These are phyloP conservation scores for Heliconius nattereri DNA, from an alignment of 1,140 invertebrate genomes.

Conservation along the genomic window DNA sequence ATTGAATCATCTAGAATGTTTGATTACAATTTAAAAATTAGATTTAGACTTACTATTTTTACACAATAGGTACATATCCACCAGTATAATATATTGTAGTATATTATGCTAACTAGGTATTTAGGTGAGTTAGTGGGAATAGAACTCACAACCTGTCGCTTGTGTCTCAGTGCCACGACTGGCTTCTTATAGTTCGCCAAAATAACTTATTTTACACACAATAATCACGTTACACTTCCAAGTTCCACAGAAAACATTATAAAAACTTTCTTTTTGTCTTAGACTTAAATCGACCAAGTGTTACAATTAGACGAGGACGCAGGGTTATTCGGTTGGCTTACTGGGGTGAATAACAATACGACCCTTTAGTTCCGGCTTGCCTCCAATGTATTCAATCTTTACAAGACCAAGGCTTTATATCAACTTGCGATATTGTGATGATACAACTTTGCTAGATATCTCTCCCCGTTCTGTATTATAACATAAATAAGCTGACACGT, in stretches of 20 bases:
- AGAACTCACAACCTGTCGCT: background rate
- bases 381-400: conserved; percentile 71
- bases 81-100: background rate
- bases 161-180: too few species aligned
- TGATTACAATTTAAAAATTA: background rate
- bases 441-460: conserved; percentile 50
- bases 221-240: background rate
- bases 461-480: conserved; percentile 43
- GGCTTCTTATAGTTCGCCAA: background rate
- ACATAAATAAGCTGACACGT: conserved; percentile 43
- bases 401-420: conserved; percentile 66
- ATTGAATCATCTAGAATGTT: background rate
- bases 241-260: background rate
- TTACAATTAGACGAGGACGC: conserved; percentile 52
- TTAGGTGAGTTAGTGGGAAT: background rate
- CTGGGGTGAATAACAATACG: conserved; percentile 78
- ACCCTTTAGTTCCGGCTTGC: conserved; percentile 68
- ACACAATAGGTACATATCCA: background rate
- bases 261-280: conserved; percentile 31
- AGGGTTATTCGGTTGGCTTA: conserved; percentile 62
- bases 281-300: conserved; percentile 55
- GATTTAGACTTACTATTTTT: background rate
- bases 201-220: background rate
- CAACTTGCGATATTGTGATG: conserved; percentile 42
- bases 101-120: too few species aligned